These are phyloP conservation scores for Gerris lacustris DNA, from an alignment of 2,888 invertebrate species.

Conservation along the genomic window DNA sequence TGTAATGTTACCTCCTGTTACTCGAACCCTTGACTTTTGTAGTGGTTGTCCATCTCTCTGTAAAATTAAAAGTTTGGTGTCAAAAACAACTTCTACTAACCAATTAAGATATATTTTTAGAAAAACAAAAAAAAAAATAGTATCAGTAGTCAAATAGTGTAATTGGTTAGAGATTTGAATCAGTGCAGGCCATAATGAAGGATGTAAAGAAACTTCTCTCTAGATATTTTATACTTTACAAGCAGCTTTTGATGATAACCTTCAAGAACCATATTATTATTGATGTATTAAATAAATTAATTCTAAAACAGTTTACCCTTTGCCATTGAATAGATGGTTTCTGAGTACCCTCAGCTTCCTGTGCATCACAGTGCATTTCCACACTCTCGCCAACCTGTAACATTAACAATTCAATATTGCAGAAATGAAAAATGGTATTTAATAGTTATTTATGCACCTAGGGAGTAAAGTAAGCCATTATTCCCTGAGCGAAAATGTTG, in stretches of 20 bases:
- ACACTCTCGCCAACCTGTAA: constrained; percentile 61
- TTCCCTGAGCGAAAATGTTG: too few species aligned
- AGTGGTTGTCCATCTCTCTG: constrained; percentile 65
- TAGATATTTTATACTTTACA: too few species aligned
- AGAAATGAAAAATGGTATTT: too few species aligned
- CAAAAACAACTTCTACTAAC: too few species aligned
- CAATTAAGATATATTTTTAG: too few species aligned
- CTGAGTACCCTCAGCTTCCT: constrained; percentile 82
- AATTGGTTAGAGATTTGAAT: too few species aligned
- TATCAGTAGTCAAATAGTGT: too few species aligned
- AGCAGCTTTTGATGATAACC: not conserved
- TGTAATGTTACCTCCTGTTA: constrained; percentile 78
- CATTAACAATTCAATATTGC: not conserved
- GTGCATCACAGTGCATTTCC: constrained; percentile 89
- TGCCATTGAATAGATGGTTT: constrained; percentile 85
- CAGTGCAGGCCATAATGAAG: too few species aligned
- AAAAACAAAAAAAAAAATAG: too few species aligned
- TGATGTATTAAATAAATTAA: not conserved
- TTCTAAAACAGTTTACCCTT: constrained; percentile 42
- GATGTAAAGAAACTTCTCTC: too few species aligned
- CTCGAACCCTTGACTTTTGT: constrained; percentile 65
- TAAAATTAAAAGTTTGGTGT: constrained; percentile 4
- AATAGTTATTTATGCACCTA: too few species aligned
- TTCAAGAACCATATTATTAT: not conserved
- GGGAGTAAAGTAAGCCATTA: too few species aligned